A percentile compares a stretch with the other conserved stretches of the same genome.
Conservation (phyloP, 2,797 vertebrate species). For the Molossus alvarezi region DNA sequence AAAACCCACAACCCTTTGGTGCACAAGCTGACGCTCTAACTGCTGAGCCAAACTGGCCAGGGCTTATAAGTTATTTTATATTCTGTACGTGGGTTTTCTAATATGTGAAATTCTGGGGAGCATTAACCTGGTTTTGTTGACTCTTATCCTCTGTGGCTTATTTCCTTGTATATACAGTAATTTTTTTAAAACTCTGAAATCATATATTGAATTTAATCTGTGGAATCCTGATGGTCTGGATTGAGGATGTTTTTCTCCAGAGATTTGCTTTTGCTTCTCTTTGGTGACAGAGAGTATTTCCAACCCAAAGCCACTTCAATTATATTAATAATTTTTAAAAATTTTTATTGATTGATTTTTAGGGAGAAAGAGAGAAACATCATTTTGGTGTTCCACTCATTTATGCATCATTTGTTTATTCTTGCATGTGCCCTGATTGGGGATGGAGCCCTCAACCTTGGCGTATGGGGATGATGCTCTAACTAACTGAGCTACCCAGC, state of each 20-base stretch:
- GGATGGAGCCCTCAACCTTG: too few relatives aligned
- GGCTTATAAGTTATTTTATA: background rate
- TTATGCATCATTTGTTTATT: too few relatives aligned
- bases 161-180: background rate
- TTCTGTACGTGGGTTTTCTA: background rate
- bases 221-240: background rate
- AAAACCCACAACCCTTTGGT: too few relatives aligned
- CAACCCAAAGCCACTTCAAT: background rate
- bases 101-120: background rate
- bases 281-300: background rate
- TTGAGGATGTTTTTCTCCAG: background rate
- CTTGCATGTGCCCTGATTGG: too few relatives aligned
- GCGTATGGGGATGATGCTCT: too few relatives aligned
- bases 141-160: background rate
- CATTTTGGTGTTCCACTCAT: too few relatives aligned
- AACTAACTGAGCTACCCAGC: too few relatives aligned
- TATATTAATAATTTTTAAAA: background rate
- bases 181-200: background rate
- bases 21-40: too few relatives aligned
- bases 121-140: background rate
- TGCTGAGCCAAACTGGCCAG: too few relatives aligned
- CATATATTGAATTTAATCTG: background rate
- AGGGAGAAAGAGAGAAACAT: too few relatives aligned
- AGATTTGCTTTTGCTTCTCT: background rate
- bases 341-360: too few relatives aligned